These are phyloP conservation scores for Hoplostethus mediterraneus DNA, from an alignment of 2,797 vertebrate species.

Conservation along the genomic window DNA sequence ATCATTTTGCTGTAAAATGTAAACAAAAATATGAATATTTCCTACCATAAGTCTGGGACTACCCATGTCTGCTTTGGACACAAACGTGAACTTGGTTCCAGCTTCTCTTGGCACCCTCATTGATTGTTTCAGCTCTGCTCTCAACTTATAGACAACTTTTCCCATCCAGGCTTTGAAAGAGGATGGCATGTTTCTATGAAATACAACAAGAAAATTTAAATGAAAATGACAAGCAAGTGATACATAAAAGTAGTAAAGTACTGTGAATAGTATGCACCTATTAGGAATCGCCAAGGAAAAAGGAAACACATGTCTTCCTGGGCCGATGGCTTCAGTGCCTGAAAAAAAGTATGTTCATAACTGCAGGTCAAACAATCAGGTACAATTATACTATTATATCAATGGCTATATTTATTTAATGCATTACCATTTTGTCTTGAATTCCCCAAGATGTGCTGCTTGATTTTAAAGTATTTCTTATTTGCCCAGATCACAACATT, in stretches of 20 bases:
- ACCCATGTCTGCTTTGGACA: conserved; percentile 69
- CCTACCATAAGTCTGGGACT: conserved; percentile 71
- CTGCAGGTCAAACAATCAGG: too few species aligned
- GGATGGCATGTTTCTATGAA: conserved; percentile 75
- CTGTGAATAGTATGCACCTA: conserved; percentile 50
- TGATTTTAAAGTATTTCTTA: conserved; percentile 76
- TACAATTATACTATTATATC: neutral
- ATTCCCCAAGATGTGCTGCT: conserved; percentile 65
- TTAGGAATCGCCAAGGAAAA: conserved; percentile 78
- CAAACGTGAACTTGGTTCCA: conserved; percentile 70
- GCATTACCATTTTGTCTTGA: conserved; percentile 70
- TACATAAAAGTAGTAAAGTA: neutral
- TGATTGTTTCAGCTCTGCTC: conserved; percentile 73
- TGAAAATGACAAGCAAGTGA: accelerated
- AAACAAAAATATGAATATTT: neutral
- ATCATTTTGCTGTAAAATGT: neutral
- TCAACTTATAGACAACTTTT: conserved; percentile 71
- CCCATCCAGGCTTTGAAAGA: conserved; percentile 67
- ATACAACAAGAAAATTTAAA: neutral
- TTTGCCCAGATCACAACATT: conserved; percentile 53
- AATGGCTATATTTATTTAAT: conserved; percentile 6
- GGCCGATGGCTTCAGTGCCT: conserved; percentile 62
- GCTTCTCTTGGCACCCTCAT: conserved; percentile 63
- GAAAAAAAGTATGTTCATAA: conserved; percentile 2
- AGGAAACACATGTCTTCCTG: conserved; percentile 74